Percentiles rank a stretch among this genome's conserved stretches.
Conservation (phyloP, 2,888 invertebrate genomes). For the Apotomis betuletana region DNA sequence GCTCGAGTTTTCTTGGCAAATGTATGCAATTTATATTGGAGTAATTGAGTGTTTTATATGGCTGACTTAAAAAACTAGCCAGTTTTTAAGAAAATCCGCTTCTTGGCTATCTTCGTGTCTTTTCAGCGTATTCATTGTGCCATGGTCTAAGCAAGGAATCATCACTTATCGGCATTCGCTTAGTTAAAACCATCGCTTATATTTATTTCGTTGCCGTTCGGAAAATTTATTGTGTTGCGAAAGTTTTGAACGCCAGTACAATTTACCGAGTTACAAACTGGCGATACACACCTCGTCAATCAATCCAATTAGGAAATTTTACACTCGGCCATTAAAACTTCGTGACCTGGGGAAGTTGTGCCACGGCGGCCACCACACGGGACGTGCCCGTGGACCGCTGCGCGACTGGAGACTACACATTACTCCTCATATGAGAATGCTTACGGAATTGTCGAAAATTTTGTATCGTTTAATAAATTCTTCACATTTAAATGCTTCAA, state of each 20-base stretch:
- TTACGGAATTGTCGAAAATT: neutral
- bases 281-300: constrained; percentile 61
- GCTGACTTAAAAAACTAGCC: constrained; percentile 6
- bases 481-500: too few relatives aligned
- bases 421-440: constrained; percentile 2
- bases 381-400: constrained; percentile 8
- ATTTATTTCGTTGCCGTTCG: neutral
- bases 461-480: neutral
- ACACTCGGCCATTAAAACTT: constrained; percentile 69
- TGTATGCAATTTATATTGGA: constrained; percentile 19
- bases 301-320: constrained; percentile 69
- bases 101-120: neutral
- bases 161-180: neutral
- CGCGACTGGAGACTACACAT: constrained; percentile 7
- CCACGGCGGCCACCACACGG: constrained; percentile 35
- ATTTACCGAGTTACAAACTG: constrained; percentile 54
- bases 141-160: neutral
- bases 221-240: constrained; percentile 4
- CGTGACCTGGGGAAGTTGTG: constrained; percentile 47
- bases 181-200: neutral
- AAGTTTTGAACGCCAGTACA: constrained; percentile 12
- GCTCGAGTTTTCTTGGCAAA: constrained; percentile 40
- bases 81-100: neutral
- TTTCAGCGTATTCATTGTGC: neutral
- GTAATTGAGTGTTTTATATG: constrained; percentile 33